Conservation (phyloP, 2,113 vertebrate genomes). For the Chaetodon auriga region DNA sequence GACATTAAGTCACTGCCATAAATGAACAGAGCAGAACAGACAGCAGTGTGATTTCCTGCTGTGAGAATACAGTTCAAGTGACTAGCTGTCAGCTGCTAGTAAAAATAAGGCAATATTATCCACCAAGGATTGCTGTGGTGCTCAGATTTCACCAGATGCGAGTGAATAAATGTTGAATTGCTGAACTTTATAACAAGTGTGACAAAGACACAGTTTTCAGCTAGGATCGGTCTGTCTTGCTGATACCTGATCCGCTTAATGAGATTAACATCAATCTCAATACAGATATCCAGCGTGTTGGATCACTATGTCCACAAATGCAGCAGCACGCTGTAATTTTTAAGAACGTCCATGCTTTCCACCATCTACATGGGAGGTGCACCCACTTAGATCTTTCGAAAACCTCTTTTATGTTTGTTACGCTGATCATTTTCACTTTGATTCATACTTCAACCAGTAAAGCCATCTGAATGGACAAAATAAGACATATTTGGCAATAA, state of each 20-base stretch:
- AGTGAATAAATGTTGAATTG: neutral
- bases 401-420: neutral
- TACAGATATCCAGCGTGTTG: neutral
- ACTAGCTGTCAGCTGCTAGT: neutral
- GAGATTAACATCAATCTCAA: neutral
- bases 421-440: neutral
- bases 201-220: neutral
- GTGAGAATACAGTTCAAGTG: neutral
- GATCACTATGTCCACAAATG: neutral
- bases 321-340: neutral
- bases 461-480: neutral
- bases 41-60: conserved; percentile 2
- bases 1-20: neutral
- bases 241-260: neutral
- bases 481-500: neutral
- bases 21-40: neutral
- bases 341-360: neutral
- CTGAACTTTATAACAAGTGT: neutral
- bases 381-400: neutral
- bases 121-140: neutral
- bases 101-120: neutral
- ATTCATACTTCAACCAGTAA: neutral
- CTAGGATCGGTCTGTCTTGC: no score
- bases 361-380: neutral
- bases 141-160: neutral